A percentile compares a stretch with the other conserved stretches of the same genome.
Conservation (phyloP, 2,888 invertebrate genomes). For the Smittia sp. region DNA sequence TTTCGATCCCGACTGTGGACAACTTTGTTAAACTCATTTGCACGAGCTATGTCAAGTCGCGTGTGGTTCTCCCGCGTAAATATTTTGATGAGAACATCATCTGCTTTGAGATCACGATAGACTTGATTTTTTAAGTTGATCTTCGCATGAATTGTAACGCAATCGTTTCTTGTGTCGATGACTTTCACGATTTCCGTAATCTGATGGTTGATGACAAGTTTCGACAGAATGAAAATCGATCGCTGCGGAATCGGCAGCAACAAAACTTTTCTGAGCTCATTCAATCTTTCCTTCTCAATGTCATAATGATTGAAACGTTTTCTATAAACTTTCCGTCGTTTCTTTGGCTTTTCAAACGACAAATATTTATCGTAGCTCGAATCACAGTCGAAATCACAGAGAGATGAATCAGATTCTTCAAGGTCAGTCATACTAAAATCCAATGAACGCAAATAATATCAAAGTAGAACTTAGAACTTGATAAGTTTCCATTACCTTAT, state of each 20-base stretch:
- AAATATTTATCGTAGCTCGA: no score
- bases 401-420: background rate
- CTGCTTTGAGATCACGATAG: background rate
- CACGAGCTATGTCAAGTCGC: no score
- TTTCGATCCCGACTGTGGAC: background rate
- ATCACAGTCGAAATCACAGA: background rate
- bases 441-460: no score
- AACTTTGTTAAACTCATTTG: no score
- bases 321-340: no score
- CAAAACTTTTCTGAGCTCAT: background rate
- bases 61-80: background rate
- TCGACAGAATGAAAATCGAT: background rate
- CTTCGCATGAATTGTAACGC: background rate
- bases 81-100: background rate
- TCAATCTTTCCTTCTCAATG: background rate
- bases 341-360: no score
- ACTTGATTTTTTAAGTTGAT: background rate
- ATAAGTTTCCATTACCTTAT: no score
- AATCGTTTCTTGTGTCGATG: background rate
- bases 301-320: no score
- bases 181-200: background rate
- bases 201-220: background rate
- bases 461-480: no score
- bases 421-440: no score
- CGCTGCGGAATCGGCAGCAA: background rate